Conservation (phyloP, 2,113 vertebrate species). For the Agapornis roseicollis region DNA sequence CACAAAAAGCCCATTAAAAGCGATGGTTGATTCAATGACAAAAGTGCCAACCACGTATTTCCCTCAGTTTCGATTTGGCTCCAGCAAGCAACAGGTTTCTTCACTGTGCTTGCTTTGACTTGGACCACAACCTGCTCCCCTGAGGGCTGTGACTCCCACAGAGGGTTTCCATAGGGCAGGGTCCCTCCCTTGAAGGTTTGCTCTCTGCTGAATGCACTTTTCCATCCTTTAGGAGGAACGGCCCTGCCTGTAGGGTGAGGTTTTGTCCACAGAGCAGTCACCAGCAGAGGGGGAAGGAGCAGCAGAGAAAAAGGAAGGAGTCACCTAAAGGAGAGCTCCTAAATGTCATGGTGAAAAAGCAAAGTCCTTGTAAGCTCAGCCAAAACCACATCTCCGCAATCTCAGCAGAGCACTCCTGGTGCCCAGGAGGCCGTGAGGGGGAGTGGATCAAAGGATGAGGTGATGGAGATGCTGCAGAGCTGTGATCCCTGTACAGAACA, state of each 20-base stretch:
- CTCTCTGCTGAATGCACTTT: accelerated
- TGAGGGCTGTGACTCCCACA: not conserved
- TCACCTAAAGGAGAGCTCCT: not conserved
- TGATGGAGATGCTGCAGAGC: not conserved
- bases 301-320: not conserved
- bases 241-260: not conserved
- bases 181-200: not conserved
- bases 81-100: not conserved
- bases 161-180: not conserved
- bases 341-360: not conserved
- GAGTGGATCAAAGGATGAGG: not conserved
- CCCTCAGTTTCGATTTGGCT: not conserved
- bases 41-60: accelerated
- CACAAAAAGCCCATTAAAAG: not conserved
- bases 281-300: conserved; percentile 35
- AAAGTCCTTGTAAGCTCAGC: not conserved
- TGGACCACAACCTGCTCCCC: not conserved
- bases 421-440: not conserved
- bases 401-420: not conserved
- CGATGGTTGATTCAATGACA: not conserved
- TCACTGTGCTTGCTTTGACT: not conserved
- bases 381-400: accelerated
- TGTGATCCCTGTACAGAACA: not conserved
- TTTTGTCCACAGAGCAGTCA: not conserved
- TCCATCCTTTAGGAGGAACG: not conserved